phyloP scores from a whole-genome alignment of 2,888 invertebrate species.

The Liodrosophila aerea region DNA sequence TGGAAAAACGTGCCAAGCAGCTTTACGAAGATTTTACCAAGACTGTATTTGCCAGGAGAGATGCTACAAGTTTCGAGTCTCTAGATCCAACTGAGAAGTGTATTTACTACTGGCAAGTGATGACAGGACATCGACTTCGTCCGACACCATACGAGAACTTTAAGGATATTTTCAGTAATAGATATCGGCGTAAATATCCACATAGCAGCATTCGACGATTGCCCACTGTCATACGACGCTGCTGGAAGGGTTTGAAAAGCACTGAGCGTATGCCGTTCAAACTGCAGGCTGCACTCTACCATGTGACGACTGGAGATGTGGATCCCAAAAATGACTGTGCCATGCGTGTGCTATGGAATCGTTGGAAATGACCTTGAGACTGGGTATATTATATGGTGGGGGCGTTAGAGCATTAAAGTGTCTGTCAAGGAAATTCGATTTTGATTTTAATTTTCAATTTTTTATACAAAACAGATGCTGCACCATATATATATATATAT shows the following conservation, averaged over 20 bases:
- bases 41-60: neutral
- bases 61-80: conserved; percentile 35
- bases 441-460: conserved; percentile 39
- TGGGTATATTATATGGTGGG: neutral
- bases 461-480: conserved; percentile 75
- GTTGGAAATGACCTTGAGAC: conserved; percentile 39
- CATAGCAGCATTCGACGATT: neutral
- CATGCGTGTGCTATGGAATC: conserved; percentile 47
- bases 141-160: conserved; percentile 65
- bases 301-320: conserved; percentile 54
- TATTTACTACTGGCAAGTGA: conserved; percentile 61
- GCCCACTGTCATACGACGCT: neutral
- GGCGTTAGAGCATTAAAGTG: conserved; percentile 33
- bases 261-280: conserved; percentile 61
- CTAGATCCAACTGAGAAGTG: conserved; percentile 47
- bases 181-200: neutral
- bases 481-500: conserved; percentile 5
- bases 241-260: conserved; percentile 44
- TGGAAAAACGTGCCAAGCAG: no score
- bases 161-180: conserved; percentile 19
- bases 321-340: conserved; percentile 61
- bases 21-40: no score
- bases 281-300: conserved; percentile 60
- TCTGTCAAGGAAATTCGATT: conserved; percentile 40
- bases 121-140: conserved; percentile 45